Conservation (phyloP, 2,888 invertebrate species). For the Agonum fuliginosum region DNA sequence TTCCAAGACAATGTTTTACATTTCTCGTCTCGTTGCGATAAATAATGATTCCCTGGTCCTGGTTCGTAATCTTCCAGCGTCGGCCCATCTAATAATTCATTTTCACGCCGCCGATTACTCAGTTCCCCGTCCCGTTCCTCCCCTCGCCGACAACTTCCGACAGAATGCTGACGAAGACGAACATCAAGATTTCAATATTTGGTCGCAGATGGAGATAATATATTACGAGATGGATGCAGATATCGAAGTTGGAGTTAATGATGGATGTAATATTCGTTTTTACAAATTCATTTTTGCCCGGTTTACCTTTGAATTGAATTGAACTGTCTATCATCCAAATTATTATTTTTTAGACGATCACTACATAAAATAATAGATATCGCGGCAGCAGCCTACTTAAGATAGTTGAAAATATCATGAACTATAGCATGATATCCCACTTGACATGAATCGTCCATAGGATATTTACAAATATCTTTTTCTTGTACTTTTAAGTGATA, state of each 20-base stretch:
- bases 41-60: slow-evolving; percentile 28
- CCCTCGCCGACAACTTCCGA: not conserved
- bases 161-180: slow-evolving; percentile 53
- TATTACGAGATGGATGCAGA: slow-evolving; percentile 16
- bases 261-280: too few species aligned
- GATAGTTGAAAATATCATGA: too few species aligned
- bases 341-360: too few species aligned
- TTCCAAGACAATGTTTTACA: slow-evolving; percentile 24
- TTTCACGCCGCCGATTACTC: slow-evolving; percentile 47
- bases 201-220: slow-evolving; percentile 55
- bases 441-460: too few species aligned
- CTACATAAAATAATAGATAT: too few species aligned
- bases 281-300: too few species aligned
- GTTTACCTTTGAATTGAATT: too few species aligned
- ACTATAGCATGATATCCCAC: too few species aligned
- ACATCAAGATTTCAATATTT: slow-evolving; percentile 51
- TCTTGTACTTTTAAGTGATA: too few species aligned
- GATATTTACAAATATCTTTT: too few species aligned
- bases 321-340: too few species aligned
- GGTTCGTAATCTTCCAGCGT: slow-evolving; percentile 30
- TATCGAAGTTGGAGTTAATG: not conserved
- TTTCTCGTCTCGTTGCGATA: slow-evolving; percentile 5
- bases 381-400: too few species aligned
- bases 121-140: slow-evolving; percentile 6
- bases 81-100: slow-evolving; percentile 49